A percentile compares a stretch with the other conserved stretches of the same genome.
Evolutionary conservation across 2,113 vertebrate genomes (phyloP).

Genomic region (Larimichthys crocea): DNA sequence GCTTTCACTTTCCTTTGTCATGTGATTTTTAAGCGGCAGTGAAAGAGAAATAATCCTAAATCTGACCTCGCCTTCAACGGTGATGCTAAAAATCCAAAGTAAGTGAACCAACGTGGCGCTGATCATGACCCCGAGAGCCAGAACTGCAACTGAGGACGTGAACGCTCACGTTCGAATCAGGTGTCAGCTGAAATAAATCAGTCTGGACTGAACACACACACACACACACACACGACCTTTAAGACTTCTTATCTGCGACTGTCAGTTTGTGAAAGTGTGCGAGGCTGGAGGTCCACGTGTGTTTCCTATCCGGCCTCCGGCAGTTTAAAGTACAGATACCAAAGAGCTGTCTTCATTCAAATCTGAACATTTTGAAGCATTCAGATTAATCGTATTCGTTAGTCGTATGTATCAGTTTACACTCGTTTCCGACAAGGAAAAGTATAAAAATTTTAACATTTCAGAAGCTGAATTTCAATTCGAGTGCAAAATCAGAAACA

Average conservation of each 20-base stretch:
- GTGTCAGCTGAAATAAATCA: slow-evolving; percentile 52
- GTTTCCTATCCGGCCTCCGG: background rate
- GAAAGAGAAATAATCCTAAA: background rate
- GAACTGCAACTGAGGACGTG: slow-evolving; percentile 33
- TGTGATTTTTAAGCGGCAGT: background rate
- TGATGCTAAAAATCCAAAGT: background rate
- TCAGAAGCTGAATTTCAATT: background rate
- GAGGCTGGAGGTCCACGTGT: background rate
- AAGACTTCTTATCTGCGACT: slow-evolving; percentile 56
- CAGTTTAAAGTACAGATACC: background rate
- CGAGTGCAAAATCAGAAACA: too few species aligned
- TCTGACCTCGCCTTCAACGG: background rate
- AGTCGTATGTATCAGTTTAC: background rate
- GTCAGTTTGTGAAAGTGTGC: slow-evolving; percentile 35
- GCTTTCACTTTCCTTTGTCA: too few species aligned
- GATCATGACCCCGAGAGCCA: background rate
- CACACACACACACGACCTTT: slow-evolving; percentile 35
- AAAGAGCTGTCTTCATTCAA: too few species aligned
- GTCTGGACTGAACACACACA: slow-evolving; percentile 17
- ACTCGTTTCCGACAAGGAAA: background rate
- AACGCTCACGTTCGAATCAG: slow-evolving; percentile 41
- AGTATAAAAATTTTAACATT: background rate
- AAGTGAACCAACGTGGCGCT: background rate
- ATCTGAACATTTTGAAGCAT: too few species aligned
- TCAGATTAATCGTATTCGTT: too few species aligned